Base-by-base conservation (phyloP, 2,113 vertebrate genomes). In the Mesoclemmys tuberculata region DNA sequence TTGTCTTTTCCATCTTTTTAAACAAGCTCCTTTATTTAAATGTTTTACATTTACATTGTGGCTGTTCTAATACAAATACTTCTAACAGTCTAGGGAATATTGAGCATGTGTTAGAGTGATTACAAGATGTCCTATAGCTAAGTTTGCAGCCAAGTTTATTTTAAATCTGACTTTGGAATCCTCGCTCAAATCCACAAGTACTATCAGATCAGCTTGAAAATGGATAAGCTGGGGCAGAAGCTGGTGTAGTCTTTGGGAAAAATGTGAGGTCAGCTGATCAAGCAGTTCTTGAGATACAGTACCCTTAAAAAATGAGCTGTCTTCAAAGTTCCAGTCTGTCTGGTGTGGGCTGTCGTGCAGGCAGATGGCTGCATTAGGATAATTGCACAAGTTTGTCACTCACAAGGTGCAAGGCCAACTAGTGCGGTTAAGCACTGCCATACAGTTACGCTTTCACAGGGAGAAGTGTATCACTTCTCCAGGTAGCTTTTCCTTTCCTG, bases 301-400 rank as follows among this genome's bases (percentile, higher is more conserved):
- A 38, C 18, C 22, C 16, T 0, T 0, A 46, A 38, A 56, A 71
- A 61, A 0, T 5, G 79, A 58, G 68, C 35, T 81, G n/a, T 46
- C 71, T 77, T 38, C 29, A 52, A 87, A 3, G 48, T 44, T 83
- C 0, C 35, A 86, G 52, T 56, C 10, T 2, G 0, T 46, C 9
- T 77, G 64, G 2, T 0, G 8, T n/a, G 68, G 16, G 9, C 31
- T 85, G 87, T 68, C 90, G 93, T 82, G 78, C 80, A 84, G 89
- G 88, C 89, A 95, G 93, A 91, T 89, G 88, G 82, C 84, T 87
- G 52, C 89, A 92, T 55, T 55, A 88, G 91, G 90, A 51, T 58
- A 61, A 74, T 29, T 8, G 80, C 86, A 93, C 82, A 87, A 84
- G 8, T 90, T 90, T 90, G 85, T 58, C 85, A 95, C 85, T 83